A percentile compares a stretch with the other conserved stretches of the same genome.
Conservation (phyloP, 2,888 invertebrate species). For the Sarcophaga caerulescens region DNA sequence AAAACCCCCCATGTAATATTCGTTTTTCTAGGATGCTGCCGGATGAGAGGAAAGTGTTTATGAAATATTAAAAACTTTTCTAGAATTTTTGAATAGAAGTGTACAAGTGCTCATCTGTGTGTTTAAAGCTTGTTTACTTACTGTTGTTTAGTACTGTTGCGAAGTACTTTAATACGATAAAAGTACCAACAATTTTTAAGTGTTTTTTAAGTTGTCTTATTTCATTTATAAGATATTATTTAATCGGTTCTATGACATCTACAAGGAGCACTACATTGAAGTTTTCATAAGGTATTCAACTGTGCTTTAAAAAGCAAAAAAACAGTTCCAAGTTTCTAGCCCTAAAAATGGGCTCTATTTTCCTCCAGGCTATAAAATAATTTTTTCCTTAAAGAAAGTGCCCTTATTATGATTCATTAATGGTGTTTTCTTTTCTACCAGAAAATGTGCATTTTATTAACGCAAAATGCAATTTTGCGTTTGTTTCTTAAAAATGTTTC, state of each 20-base stretch:
- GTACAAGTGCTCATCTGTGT: not conserved
- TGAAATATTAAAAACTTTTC: slow-evolving; percentile 50
- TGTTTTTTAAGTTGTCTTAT: slow-evolving; percentile 43
- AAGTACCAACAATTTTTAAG: slow-evolving; percentile 52
- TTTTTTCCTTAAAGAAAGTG: no score
- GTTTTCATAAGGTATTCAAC: not conserved
- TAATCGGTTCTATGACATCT: not conserved
- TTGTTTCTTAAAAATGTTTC: no score
- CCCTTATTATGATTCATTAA: no score
- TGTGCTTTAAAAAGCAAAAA: no score
- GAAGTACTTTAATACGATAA: slow-evolving; percentile 49
- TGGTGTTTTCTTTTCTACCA: no score
- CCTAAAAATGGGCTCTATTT: no score
- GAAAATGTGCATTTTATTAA: no score
- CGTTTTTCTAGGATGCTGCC: not conserved
- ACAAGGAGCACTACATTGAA: not conserved
- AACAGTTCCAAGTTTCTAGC: no score
- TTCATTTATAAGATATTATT: not conserved
- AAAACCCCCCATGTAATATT: not conserved
- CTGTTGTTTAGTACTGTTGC: slow-evolving; percentile 2
- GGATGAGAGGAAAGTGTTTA: slow-evolving; percentile 2
- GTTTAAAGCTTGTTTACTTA: not conserved
- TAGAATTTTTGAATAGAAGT: slow-evolving; percentile 19
- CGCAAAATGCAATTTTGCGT: no score
- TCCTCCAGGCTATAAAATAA: no score